Percentiles rank a stretch among this genome's conserved stretches.
Conservation (phyloP, 2,888 invertebrate species). For the Drosophila pseudotalamancana region DNA sequence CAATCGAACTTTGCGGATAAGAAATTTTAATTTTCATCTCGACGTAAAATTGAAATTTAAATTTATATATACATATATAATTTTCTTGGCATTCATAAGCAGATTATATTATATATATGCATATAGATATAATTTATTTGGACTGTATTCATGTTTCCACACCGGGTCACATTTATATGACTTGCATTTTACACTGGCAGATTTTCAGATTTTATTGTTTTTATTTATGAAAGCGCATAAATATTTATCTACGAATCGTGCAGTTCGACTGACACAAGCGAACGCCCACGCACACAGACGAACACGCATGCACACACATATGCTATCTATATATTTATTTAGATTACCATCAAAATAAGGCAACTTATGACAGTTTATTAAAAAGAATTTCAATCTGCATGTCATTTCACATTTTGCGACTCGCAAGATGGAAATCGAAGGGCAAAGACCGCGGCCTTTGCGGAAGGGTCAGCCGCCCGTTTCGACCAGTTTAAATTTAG, state of each 20-base stretch:
- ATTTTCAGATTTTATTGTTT: conserved; percentile 44
- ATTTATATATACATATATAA: not conserved
- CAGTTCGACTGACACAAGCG: conserved; percentile 33
- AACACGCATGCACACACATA: conserved; percentile 32
- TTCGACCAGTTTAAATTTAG: conserved; percentile 17
- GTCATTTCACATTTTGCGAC: conserved; percentile 44
- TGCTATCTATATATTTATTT: conserved; percentile 43
- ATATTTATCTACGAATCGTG: conserved; percentile 67
- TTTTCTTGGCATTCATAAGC: conserved; percentile 30
- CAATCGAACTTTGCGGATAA: conserved; percentile 19
- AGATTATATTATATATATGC: not conserved
- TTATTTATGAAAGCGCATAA: conserved; percentile 70
- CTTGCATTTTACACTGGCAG: conserved; percentile 23
- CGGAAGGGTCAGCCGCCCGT: conserved; percentile 41
- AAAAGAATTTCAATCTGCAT: conserved; percentile 70
- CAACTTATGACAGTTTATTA: conserved; percentile 68
- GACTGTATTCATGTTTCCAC: conserved; percentile 5
- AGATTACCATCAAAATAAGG: conserved; percentile 53
- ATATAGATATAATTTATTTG: not conserved
- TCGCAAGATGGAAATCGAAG: conserved; percentile 4
- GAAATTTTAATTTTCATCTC: not conserved
- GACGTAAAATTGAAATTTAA: conserved; percentile 20
- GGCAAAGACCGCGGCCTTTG: conserved; percentile 11
- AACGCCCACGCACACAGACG: conserved; percentile 31
- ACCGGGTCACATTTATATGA: conserved; percentile 25